Evolutionary conservation across 2,888 invertebrate species (phyloP).

Genomic region (Allygus modestus): DNA sequence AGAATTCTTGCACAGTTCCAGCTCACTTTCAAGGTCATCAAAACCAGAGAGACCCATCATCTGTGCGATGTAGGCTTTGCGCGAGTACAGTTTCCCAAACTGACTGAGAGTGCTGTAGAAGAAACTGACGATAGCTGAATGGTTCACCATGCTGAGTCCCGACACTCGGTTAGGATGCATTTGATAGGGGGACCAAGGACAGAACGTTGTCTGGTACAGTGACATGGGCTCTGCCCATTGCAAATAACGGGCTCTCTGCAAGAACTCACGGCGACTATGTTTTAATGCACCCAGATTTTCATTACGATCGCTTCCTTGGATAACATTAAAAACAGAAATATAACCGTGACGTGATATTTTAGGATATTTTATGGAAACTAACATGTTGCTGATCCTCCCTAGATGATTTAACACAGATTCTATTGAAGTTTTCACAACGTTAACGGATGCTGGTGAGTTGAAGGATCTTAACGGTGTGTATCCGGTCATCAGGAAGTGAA

Average conservation of each 20-base stretch:
- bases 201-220: slow-evolving; percentile 19
- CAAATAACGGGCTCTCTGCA: slow-evolving; percentile 4
- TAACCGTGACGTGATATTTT: slow-evolving; percentile 16
- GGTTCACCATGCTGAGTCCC: slow-evolving; percentile 14
- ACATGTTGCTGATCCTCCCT: slow-evolving; percentile 33
- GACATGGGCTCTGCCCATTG: slow-evolving; percentile 34
- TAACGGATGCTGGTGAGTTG: background rate
- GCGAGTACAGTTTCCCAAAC: slow-evolving; percentile 57
- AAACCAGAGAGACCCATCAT: slow-evolving; percentile 51
- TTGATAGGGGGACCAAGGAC: slow-evolving; percentile 28
- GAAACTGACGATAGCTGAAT: slow-evolving; percentile 30
- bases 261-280: background rate
- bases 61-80: slow-evolving; percentile 49
- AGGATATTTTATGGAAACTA: slow-evolving; percentile 28
- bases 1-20: slow-evolving; percentile 38
- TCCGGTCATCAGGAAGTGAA: slow-evolving; percentile 57
- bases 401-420: slow-evolving; percentile 40
- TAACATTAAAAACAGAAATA: slow-evolving; percentile 46
- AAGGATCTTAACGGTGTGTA: slow-evolving; percentile 50
- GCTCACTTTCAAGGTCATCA: slow-evolving; percentile 28
- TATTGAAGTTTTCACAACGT: slow-evolving; percentile 29
- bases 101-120: slow-evolving; percentile 48
- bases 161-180: background rate
- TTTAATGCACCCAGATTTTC: background rate
- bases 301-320: slow-evolving; percentile 16